A percentile compares a stretch with the other conserved stretches of the same genome.
These are phyloP conservation scores for Cherax quadricarinatus DNA, from an alignment of 1,140 invertebrate genomes.

Conservation along the genomic window DNA sequence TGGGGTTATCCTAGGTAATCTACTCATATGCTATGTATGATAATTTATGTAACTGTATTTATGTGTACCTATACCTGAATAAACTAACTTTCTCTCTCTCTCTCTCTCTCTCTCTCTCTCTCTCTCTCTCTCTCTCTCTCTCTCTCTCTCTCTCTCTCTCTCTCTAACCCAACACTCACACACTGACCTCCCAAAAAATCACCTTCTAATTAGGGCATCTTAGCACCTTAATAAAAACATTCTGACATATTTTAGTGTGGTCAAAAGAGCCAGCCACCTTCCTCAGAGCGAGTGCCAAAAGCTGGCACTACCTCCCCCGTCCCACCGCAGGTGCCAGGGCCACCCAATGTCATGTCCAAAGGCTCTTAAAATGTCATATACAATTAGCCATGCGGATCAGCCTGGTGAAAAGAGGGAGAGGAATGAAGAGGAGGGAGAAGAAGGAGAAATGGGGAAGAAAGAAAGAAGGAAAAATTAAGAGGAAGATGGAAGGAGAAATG, in stretches of 20 bases:
- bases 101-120: no score
- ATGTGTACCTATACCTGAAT: no score
- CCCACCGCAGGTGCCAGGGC: background rate
- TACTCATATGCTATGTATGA: no score
- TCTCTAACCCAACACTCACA: no score
- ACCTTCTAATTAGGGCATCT: no score
- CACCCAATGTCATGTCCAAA: slow-evolving; percentile 38
- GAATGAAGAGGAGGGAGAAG: background rate
- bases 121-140: no score
- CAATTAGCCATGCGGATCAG: slow-evolving; percentile 36
- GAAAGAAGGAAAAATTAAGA: background rate
- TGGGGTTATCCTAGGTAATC: no score
- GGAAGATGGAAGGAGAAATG: background rate
- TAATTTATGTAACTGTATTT: no score
- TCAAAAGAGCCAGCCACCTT: background rate
- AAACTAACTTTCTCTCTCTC: no score
- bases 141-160: no score
- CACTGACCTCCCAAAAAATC: no score
- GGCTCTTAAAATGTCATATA: slow-evolving; percentile 46
- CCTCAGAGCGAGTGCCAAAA: background rate
- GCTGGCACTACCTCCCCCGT: background rate
- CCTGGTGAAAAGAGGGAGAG: slow-evolving; percentile 8
- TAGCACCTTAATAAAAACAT: background rate
- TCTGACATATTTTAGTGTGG: background rate
- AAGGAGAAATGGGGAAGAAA: background rate